These are phyloP conservation scores for Melanostoma scalare DNA, from an alignment of 2,888 invertebrate species.

Conservation along the genomic window DNA sequence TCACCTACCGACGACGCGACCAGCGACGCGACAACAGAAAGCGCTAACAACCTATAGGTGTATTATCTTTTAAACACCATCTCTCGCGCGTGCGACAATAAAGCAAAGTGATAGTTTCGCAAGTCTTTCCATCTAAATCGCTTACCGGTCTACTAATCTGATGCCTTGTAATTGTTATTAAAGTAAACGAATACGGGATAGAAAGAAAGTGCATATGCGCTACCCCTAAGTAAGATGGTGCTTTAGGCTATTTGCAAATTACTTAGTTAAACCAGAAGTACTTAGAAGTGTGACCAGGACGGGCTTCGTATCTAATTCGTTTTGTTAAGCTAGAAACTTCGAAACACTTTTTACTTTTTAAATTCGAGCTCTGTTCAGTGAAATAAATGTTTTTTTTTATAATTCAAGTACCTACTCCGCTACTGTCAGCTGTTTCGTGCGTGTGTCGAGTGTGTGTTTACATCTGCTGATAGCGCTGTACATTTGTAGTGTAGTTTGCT, in stretches of 20 bases:
- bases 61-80: conserved; percentile 49
- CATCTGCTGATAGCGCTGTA: conserved; percentile 26
- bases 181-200: conserved; percentile 14
- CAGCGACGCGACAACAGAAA: not conserved
- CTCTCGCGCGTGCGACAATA: conserved; percentile 59
- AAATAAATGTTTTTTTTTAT: conserved; percentile 15
- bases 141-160: conserved; percentile 68
- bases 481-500: conserved; percentile 16
- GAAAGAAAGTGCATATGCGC: conserved; percentile 28
- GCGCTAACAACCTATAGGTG: conserved; percentile 9
- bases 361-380: not conserved
- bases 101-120: conserved; percentile 50
- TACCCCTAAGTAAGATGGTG: conserved; percentile 48
- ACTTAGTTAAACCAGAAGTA: conserved; percentile 31
- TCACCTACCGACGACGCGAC: conserved; percentile 16
- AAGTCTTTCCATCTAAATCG: conserved; percentile 38
- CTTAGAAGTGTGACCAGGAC: conserved; percentile 50
- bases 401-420: not conserved
- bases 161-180: conserved; percentile 29
- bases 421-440: conserved; percentile 43
- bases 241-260: conserved; percentile 29
- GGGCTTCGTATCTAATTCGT: conserved; percentile 37
- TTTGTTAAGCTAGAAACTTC: not conserved
- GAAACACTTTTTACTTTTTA: no score
- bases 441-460: conserved; percentile 34